Base-by-base conservation (phyloP, 2,113 vertebrate species). In the Chelonoidis abingdonii region DNA sequence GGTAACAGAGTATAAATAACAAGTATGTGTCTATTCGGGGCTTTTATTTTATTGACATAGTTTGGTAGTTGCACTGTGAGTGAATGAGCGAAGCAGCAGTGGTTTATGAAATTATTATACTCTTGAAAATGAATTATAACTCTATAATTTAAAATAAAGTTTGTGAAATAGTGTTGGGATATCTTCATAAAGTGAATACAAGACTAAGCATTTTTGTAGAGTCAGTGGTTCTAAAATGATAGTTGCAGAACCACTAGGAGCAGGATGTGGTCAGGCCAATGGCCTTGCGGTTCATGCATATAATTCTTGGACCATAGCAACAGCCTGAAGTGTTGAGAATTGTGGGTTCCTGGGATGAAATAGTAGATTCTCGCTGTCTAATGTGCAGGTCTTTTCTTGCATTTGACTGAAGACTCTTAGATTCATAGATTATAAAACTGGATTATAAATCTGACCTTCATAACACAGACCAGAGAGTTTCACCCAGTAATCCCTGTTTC, bases 401-500 rank as follows among this genome's bases (percentile, higher is more conserved):
- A 31, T 78, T 8, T 94, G 84, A 89, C 57, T 93, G 85, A 91
- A 93, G 75, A 92, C 84, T 44, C 31, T 2, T 69, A 11, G 9
- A n/a, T 41, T 54, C 85, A 89, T 76, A 92, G 69, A 80, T 81
- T 81, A 93, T 50, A n/a, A 10, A 72, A 19, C 6, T 19, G 21
- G 1, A 57, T 95, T 89, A 86, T 81, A 69, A 79, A 1, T 87
- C 75, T 83, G 56, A 82, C 50, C 25, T 85, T 14, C 82, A 78
- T 49, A 78, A 85, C 49, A 38, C 69, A 87, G 81, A 84, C 85
- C 44, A 72, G 87, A 93, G 76, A 87, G 69, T 25, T 47, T 86
- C 89, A 79, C 29, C 50, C 38, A 78, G 38, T 52, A 76, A 89
- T 95, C 90, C 86, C 86, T 97, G 75, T 83, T 91, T 89, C 54